phyloP scores from a whole-genome alignment of 2,888 invertebrate species.

The Drosophila colorata region DNA sequence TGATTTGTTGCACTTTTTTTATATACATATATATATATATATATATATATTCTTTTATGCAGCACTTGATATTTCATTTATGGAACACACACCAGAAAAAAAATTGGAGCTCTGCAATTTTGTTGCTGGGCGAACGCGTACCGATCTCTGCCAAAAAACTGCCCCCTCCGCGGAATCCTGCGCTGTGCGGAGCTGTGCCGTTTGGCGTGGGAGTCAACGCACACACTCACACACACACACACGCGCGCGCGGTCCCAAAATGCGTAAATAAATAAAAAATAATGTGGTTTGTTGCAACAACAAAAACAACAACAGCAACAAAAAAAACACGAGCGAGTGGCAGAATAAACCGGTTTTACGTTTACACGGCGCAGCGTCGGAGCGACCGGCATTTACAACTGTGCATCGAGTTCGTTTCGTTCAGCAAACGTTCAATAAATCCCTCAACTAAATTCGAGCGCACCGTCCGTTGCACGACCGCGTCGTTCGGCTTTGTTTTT shows the following conservation, averaged over 20 bases:
- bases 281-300: constrained; percentile 25
- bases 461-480: constrained; percentile 62
- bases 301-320: constrained; percentile 8
- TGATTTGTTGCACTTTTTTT: constrained; percentile 30
- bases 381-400: constrained; percentile 55
- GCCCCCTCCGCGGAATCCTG: constrained; percentile 23
- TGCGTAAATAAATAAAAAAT: constrained; percentile 48
- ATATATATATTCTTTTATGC: constrained; percentile 6
- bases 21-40: background rate
- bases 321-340: constrained; percentile 23
- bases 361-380: constrained; percentile 37
- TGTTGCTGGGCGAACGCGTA: constrained; percentile 21
- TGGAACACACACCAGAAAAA: constrained; percentile 56
- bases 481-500: constrained; percentile 56
- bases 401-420: constrained; percentile 48
- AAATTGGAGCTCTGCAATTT: constrained; percentile 38
- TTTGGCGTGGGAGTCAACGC: constrained; percentile 45
- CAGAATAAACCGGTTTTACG: constrained; percentile 50
- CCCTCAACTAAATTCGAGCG: constrained; percentile 30
- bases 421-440: constrained; percentile 30
- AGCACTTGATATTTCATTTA: constrained; percentile 44
- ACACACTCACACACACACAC: constrained; percentile 16
- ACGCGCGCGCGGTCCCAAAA: constrained; percentile 31
- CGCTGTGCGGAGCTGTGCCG: constrained; percentile 13
- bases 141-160: constrained; percentile 8